Percentiles rank a stretch among this genome's conserved stretches.
phyloP scores from a whole-genome alignment of 2,888 invertebrate species.

The Meteorus colon region DNA sequence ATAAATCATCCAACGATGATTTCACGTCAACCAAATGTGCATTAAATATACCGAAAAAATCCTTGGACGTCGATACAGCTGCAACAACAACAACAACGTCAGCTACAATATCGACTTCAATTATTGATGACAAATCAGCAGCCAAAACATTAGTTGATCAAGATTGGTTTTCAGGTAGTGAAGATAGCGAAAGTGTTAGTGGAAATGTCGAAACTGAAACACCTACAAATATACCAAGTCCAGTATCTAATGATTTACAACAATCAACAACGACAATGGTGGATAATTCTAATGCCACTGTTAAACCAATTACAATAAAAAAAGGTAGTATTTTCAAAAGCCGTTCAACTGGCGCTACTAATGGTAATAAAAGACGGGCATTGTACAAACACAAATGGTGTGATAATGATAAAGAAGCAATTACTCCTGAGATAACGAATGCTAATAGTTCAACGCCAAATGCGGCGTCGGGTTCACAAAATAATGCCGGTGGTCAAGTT shows the following conservation, averaged over 20 bases:
- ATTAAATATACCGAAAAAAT: background rate
- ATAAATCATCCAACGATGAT: conserved; percentile 50
- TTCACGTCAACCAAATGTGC: background rate
- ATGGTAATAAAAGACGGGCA: conserved; percentile 83
- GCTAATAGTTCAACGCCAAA: conserved; percentile 56
- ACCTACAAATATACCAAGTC: conserved; percentile 72
- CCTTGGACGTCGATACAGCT: background rate
- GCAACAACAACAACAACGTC: conserved; percentile 6
- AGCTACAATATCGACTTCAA: conserved; percentile 56
- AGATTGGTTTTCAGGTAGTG: conserved; percentile 72
- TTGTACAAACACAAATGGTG: conserved; percentile 93
- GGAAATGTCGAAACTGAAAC: conserved; percentile 73
- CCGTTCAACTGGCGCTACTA: conserved; percentile 80
- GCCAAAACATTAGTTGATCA: conserved; percentile 69
- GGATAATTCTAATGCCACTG: conserved; percentile 52
- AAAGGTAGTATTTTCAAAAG: conserved; percentile 94
- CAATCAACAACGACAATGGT: conserved; percentile 51
- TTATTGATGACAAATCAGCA: conserved; percentile 56
- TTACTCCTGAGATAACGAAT: conserved; percentile 56
- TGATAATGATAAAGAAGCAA: conserved; percentile 79
- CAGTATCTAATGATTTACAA: conserved; percentile 65
- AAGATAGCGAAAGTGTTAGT: conserved; percentile 73
- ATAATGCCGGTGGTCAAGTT: conserved; percentile 57
- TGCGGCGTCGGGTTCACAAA: conserved; percentile 61
- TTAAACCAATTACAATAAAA: conserved; percentile 73